A percentile compares a stretch with the other conserved stretches of the same genome.
Evolutionary conservation across 2,113 vertebrate genomes (phyloP).

Genomic region (Daubentonia madagascariensis): DNA sequence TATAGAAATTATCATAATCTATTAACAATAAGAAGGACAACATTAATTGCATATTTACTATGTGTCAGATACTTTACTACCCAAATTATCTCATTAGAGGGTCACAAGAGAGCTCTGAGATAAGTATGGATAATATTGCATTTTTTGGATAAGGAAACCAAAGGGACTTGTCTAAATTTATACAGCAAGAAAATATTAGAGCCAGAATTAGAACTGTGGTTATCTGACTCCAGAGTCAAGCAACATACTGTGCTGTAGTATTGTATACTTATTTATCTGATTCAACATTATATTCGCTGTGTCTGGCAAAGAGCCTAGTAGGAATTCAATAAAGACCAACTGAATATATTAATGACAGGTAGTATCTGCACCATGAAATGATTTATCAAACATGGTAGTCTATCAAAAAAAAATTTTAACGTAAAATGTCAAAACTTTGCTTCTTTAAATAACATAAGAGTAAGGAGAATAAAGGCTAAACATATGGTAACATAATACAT

Average conservation of each 20-base stretch:
- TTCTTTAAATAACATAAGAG: slow-evolving; percentile 23
- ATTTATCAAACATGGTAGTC: neutral
- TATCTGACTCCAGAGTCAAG: neutral
- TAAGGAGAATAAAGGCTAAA: neutral
- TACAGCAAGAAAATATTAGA: neutral
- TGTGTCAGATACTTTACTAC: neutral
- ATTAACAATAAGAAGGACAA: neutral
- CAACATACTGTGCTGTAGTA: neutral
- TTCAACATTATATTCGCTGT: neutral
- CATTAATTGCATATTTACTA: neutral
- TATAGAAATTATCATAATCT: neutral
- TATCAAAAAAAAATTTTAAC: neutral
- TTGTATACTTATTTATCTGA: neutral
- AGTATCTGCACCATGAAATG: neutral
- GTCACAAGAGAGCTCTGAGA: neutral
- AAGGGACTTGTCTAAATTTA: neutral
- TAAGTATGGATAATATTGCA: neutral
- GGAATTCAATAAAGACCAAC: neutral
- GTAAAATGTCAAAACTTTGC: neutral
- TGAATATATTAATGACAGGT: neutral
- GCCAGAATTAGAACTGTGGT: neutral
- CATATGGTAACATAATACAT: neutral
- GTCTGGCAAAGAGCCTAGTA: neutral
- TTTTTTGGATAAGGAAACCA: neutral
- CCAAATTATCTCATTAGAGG: neutral